Percentiles rank a stretch among this genome's conserved stretches.
These are phyloP conservation scores for Ptychobarbus kaznakovi DNA, from an alignment of 2,797 vertebrate genomes.

Conservation along the genomic window DNA sequence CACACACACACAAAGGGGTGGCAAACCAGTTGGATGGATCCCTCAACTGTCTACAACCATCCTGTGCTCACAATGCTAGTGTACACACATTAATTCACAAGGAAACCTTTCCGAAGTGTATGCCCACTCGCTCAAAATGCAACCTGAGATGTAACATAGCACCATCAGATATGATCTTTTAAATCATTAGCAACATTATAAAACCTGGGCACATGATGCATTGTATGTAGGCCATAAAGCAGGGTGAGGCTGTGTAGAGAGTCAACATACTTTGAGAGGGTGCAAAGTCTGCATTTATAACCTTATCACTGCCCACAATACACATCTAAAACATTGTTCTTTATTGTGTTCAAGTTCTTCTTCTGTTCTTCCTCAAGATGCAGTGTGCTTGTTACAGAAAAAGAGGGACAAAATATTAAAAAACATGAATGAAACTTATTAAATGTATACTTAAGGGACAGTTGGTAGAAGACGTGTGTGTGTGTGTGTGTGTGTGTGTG, in stretches of 20 bases:
- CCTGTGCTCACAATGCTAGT: conserved; percentile 5
- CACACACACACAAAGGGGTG: not conserved
- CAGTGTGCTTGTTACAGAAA: conserved; percentile 2
- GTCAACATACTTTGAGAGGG: conserved; percentile 56
- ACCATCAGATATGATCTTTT: conserved; percentile 47
- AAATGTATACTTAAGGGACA: not conserved
- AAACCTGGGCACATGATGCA: conserved; percentile 45
- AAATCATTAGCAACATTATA: conserved; percentile 54
- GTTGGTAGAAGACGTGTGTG: not conserved
- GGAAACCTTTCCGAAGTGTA: not conserved
- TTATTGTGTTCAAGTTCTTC: not conserved
- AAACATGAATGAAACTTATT: not conserved
- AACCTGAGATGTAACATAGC: conserved; percentile 49
- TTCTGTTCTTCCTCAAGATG: not conserved
- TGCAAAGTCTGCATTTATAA: conserved; percentile 57
- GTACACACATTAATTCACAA: conserved; percentile 25
- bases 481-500: not conserved
- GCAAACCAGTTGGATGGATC: conserved; percentile 41
- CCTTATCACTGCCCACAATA: conserved; percentile 37
- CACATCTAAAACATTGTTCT: conserved; percentile 4
- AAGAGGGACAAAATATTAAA: not conserved
- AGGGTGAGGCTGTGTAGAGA: conserved; percentile 53
- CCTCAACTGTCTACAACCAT: not conserved
- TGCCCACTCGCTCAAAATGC: conserved; percentile 1
- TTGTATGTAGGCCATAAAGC: conserved; percentile 59